Conservation (phyloP, 2,888 invertebrate species). For the Machimus rusticus region DNA sequence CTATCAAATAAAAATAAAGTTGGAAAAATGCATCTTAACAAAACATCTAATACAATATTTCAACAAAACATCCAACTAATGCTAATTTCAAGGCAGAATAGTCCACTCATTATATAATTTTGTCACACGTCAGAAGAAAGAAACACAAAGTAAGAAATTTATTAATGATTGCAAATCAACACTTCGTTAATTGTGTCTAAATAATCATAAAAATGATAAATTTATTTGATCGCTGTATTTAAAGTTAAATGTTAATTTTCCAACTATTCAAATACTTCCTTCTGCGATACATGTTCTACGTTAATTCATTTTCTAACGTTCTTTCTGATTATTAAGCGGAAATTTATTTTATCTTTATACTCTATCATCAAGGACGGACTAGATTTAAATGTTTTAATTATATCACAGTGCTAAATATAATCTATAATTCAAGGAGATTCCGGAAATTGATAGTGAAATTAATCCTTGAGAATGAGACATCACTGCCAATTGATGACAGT, state of each 20-base stretch:
- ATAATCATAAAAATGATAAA: neutral
- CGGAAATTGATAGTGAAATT: neutral
- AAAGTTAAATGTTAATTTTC: neutral
- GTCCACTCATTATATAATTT: too few species aligned
- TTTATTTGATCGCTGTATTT: neutral
- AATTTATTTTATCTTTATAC: neutral
- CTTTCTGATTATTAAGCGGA: neutral
- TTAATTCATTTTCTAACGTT: neutral
- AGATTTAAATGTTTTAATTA: neutral
- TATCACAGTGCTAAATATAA: neutral
- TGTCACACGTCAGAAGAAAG: neutral
- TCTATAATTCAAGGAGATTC: neutral
- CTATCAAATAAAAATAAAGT: too few species aligned
- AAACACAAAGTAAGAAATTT: neutral
- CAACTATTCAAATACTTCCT: neutral
- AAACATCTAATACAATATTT: too few species aligned
- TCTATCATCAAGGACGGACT: neutral
- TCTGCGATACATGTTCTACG: neutral
- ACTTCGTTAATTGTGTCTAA: neutral
- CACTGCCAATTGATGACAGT: neutral
- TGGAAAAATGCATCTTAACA: too few species aligned
- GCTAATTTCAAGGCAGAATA: too few species aligned
- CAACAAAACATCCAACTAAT: too few species aligned
- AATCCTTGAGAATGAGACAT: neutral
- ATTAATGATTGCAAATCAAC: neutral